Evolutionary conservation across 2,888 invertebrate genomes (phyloP).

Genomic region (Laspeyria flexula): DNA sequence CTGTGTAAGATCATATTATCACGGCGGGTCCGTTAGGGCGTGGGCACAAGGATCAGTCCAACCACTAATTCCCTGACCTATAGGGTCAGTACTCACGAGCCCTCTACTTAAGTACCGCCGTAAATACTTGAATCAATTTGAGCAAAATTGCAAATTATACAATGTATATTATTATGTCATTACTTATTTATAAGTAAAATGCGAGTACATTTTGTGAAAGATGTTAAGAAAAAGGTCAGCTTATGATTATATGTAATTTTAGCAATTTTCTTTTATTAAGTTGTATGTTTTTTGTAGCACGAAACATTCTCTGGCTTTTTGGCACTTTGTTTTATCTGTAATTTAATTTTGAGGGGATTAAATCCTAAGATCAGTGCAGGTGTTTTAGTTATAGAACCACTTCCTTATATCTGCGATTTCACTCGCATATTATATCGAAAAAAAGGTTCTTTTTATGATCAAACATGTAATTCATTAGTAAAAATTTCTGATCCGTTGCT

Average conservation of each 20-base stretch:
- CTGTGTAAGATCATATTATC: background rate
- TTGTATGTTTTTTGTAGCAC: background rate
- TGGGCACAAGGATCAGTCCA: conserved; percentile 19
- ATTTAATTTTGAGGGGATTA: too few species aligned
- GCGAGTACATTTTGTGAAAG: background rate
- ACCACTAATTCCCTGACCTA: conserved; percentile 45
- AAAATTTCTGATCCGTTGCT: too few species aligned
- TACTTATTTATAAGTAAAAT: conserved; percentile 1
- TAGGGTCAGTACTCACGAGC: conserved; percentile 37
- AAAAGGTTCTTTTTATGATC: too few species aligned
- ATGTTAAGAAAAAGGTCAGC: background rate
- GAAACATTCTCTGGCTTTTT: background rate
- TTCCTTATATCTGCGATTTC: too few species aligned
- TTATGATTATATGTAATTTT: background rate
- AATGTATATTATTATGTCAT: conserved; percentile 1
- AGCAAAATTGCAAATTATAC: conserved; percentile 8
- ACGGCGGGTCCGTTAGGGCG: conserved; percentile 16
- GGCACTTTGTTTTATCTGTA: too few species aligned
- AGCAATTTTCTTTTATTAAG: background rate
- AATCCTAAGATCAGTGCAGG: too few species aligned
- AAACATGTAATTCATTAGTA: too few species aligned
- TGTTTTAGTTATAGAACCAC: too few species aligned
- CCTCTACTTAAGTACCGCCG: conserved; percentile 21
- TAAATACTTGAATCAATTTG: conserved; percentile 7
- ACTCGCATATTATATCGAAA: too few species aligned